Percentiles rank a stretch among this genome's conserved stretches.
phyloP scores from a whole-genome alignment of 2,113 vertebrate genomes.

The Psammodynastes pulverulentus region DNA sequence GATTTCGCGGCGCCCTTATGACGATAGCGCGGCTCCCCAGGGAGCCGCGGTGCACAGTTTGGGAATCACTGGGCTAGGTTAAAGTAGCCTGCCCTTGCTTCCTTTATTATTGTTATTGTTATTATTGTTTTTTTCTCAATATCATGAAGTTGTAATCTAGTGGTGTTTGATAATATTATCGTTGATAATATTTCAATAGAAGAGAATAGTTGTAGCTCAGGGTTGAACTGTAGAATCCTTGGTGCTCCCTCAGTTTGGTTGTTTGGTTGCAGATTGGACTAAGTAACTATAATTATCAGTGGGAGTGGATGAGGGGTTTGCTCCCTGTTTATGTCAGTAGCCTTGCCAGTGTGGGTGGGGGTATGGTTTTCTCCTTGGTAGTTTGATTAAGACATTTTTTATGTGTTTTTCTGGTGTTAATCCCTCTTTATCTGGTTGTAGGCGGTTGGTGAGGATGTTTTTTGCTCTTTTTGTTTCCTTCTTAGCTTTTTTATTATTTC shows the following conservation, averaged over 20 bases:
- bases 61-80: no score
- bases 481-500: background rate
- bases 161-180: background rate
- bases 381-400: background rate
- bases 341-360: background rate
- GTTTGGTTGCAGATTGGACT: background rate
- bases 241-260: background rate
- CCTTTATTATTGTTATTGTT: background rate
- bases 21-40: no score
- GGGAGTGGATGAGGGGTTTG: background rate
- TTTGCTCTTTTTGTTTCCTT: background rate
- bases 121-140: background rate
- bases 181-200: background rate
- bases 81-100: background rate
- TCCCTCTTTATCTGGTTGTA: background rate
- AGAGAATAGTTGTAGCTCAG: background rate
- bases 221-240: background rate
- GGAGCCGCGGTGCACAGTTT: no score
- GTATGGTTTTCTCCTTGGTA: background rate
- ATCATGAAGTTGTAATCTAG: background rate
- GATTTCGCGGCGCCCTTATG: no score
- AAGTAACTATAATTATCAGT: background rate
- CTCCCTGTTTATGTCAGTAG: background rate
- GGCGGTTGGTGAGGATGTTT: background rate
- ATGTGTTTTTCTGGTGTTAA: background rate